Percentiles rank a stretch among this genome's conserved stretches.
phyloP scores from a whole-genome alignment of 2,113 vertebrate species.

The Rhinopithecus roxellana region DNA sequence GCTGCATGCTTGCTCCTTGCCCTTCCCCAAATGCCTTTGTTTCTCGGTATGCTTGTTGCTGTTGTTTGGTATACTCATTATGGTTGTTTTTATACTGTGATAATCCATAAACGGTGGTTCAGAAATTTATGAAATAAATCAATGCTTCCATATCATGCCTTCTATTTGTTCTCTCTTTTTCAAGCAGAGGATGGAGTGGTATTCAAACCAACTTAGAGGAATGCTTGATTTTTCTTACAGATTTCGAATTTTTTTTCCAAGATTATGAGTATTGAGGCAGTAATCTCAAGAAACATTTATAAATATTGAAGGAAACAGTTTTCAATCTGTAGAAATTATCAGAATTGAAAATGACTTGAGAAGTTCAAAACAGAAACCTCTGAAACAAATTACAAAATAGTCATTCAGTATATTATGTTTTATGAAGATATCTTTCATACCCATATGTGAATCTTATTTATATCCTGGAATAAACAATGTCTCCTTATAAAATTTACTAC shows the following conservation, averaged over 20 bases:
- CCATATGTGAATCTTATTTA: constrained; percentile 45
- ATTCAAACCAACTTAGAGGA: neutral
- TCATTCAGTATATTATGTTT: neutral
- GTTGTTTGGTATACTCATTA: accelerated
- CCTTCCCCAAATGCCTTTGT: neutral
- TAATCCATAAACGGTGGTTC: neutral
- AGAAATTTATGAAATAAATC: neutral
- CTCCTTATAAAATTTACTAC: constrained; percentile 13
- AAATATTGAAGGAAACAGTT: constrained; percentile 47
- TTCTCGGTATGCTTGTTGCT: neutral
- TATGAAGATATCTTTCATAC: accelerated
- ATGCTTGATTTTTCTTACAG: neutral
- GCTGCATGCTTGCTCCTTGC: neutral
- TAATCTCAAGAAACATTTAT: neutral
- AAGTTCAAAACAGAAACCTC: constrained; percentile 50
- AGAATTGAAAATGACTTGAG: constrained; percentile 55
- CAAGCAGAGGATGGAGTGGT: neutral
- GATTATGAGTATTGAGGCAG: neutral
- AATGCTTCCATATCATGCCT: neutral
- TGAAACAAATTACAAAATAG: constrained; percentile 54
- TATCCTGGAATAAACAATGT: constrained; percentile 53
- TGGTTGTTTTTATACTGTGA: neutral
- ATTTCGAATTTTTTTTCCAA: neutral
- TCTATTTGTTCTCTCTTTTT: neutral
- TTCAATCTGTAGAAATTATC: constrained; percentile 19